Conservation (phyloP, 2,113 vertebrate species). For the Abramis brama region DNA sequence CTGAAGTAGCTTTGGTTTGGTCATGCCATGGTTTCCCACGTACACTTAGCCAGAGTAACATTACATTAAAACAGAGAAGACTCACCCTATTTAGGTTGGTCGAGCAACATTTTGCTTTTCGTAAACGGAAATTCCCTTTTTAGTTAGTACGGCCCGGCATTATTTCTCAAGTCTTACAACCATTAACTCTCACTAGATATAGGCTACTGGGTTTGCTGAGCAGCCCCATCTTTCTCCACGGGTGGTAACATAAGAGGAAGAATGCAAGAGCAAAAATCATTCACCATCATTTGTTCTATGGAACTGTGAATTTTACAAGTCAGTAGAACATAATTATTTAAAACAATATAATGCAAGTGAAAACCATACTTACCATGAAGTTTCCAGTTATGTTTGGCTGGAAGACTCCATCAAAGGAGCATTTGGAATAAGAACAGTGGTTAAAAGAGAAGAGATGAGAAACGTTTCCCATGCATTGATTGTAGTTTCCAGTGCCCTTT, state of each 20-base stretch:
- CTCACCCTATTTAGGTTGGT: too few relatives aligned
- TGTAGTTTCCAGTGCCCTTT: constrained; percentile 69
- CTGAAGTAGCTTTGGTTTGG: too few relatives aligned
- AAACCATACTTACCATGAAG: constrained; percentile 70
- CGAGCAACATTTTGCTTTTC: too few relatives aligned
- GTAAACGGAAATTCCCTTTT: too few relatives aligned
- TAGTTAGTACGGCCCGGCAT: too few relatives aligned
- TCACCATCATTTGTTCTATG: neutral
- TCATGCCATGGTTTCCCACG: too few relatives aligned
- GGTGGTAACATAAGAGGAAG: neutral
- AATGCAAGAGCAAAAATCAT: neutral
- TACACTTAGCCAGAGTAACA: too few relatives aligned
- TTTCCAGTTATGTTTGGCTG: constrained; percentile 74
- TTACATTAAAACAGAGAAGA: too few relatives aligned
- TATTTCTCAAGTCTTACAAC: too few relatives aligned
- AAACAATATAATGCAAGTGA: neutral
- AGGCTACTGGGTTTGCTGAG: too few relatives aligned
- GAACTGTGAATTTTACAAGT: neutral
- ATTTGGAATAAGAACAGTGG: constrained; percentile 70
- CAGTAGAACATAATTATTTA: neutral
- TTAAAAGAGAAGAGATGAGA: constrained; percentile 71
- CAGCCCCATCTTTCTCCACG: too few relatives aligned
- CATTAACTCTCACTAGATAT: too few relatives aligned
- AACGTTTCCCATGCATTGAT: constrained; percentile 71
- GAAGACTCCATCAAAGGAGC: constrained; percentile 77